phyloP scores from a whole-genome alignment of 2,797 vertebrate species.

The Danio tinwini region DNA sequence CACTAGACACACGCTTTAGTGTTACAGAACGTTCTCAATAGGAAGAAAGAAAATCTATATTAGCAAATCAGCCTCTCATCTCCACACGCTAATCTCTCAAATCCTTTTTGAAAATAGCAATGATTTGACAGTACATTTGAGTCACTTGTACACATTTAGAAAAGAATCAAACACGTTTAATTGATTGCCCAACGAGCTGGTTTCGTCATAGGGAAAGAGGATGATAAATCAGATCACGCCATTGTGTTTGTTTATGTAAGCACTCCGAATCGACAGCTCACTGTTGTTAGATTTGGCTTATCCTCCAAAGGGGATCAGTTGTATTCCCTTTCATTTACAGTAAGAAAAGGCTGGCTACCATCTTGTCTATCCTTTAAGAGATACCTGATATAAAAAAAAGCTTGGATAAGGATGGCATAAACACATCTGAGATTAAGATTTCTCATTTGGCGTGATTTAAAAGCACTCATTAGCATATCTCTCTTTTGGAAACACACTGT shows the following conservation, averaged over 20 bases:
- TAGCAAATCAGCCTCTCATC: constrained; percentile 16
- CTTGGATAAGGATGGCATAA: constrained; percentile 11
- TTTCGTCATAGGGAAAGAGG: constrained; percentile 47
- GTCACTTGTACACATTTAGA: constrained; percentile 21
- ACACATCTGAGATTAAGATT: constrained; percentile 24
- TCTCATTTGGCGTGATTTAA: constrained; percentile 3
- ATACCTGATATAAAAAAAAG: constrained; percentile 24
- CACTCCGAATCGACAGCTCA: constrained; percentile 28
- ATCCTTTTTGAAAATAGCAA: constrained; percentile 35
- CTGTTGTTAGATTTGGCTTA: constrained; percentile 52
- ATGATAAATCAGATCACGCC: constrained; percentile 44
- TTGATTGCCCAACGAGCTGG: constrained; percentile 51
- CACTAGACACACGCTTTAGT: constrained; percentile 6
- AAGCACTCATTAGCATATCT: constrained; percentile 4
- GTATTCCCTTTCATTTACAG: constrained; percentile 36
- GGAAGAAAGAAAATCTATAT: constrained; percentile 23
- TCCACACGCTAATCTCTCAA: constrained; percentile 36
- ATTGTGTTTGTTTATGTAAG: constrained; percentile 46
- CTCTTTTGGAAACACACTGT: constrained; percentile 46
- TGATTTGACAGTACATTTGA: constrained; percentile 27
- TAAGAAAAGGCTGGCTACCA: neutral
- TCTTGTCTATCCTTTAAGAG: constrained; percentile 1
- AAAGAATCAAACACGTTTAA: constrained; percentile 47
- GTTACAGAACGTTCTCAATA: constrained; percentile 25
- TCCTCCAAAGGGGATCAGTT: constrained; percentile 41